Base-by-base conservation (phyloP, 2,113 vertebrate species). In the Gadus chalcogrammus region DNA sequence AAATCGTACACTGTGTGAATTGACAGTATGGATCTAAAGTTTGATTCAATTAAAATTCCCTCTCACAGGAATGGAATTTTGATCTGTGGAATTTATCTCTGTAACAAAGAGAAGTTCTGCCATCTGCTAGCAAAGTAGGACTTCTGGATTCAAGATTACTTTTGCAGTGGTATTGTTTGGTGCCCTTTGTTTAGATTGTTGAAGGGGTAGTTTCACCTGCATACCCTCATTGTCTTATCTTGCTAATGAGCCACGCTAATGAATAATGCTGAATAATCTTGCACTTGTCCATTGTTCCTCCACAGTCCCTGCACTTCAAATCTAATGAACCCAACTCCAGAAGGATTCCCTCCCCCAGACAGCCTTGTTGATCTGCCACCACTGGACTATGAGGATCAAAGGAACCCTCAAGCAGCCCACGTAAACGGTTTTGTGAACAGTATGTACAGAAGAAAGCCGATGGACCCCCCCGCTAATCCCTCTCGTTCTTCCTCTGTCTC, bases 381-480 rank as follows among this genome's bases (percentile, higher is more conserved):
- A 62, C 77, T 82, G 38, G 88, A 92, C 60, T 90, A 91, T 65
- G 70, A 78, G 3, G 73, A 71, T 55, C 68, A 17, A 7, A 31
- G 64, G 17, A 77, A 74, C 0, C 58, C 35, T 16, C 80, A 81
- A 81, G 35, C 62, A 20, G 22, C 22, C 12, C 27, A 77, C 27
- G 60, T 83, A 16, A 87, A 88, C 48, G 69, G 83, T 35, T 27
- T 84, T 1, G 77, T 85, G 65, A 75, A 76, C 27, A 22, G 92
- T 93, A 79, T 89, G 90, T 89, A 58, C 53, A 6, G 9, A 53
- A 24, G 0, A 1, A 17, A 55, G 27, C 8, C 71, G 1, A 6
- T 1, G 12, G 7, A 65, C 15, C 48, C 9, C 9, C 59, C 70
- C 60, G 8, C 22, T 17, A 3, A 55, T 68, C 13, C 0, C 20